phyloP scores from a whole-genome alignment of 2,797 vertebrate genomes.

The Scyliorhinus canicula region DNA sequence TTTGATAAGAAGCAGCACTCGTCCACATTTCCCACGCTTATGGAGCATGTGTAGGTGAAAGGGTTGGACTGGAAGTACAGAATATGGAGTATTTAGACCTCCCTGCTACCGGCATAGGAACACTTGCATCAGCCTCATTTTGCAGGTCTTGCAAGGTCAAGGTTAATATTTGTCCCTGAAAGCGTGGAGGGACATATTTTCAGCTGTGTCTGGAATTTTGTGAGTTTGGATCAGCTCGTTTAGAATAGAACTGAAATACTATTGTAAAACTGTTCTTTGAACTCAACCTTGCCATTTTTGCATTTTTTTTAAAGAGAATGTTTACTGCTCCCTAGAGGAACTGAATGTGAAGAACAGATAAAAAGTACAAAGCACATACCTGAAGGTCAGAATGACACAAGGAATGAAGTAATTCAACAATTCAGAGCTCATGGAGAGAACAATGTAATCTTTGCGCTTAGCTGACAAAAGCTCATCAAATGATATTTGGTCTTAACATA shows the following conservation, averaged over 20 bases:
- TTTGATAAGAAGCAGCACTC: background rate
- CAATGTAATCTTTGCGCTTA: background rate
- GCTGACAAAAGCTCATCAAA: conserved; percentile 28
- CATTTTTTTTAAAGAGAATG: background rate
- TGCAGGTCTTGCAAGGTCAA: background rate
- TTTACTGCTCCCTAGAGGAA: background rate
- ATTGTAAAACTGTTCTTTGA: background rate
- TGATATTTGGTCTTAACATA: background rate
- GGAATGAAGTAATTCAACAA: background rate
- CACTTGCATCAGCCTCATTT: background rate
- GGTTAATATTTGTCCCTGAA: background rate
- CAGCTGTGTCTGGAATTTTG: background rate
- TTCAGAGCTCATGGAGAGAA: background rate
- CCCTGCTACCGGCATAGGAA: background rate
- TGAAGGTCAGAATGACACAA: background rate
- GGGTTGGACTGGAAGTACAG: background rate
- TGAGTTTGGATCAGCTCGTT: background rate
- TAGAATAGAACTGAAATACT: background rate
- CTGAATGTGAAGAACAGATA: background rate
- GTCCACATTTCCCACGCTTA: background rate
- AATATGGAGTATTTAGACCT: background rate
- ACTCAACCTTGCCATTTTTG: background rate
- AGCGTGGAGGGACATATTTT: background rate
- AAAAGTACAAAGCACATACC: background rate
- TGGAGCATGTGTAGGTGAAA: background rate